phyloP scores from a whole-genome alignment of 2,888 invertebrate species.

The Lithosia quadra region DNA sequence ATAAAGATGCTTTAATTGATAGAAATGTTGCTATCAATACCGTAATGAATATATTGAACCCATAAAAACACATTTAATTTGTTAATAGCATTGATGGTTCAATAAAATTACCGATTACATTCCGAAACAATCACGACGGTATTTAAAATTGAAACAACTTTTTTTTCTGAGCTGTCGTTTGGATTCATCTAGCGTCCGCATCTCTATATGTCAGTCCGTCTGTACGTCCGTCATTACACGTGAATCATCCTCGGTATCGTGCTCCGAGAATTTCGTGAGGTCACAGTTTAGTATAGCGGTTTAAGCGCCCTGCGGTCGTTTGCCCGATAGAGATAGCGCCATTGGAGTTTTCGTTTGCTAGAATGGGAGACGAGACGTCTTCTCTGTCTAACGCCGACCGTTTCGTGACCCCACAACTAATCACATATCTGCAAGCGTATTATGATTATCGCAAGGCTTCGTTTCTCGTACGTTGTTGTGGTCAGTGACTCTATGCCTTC shows the following conservation, averaged over 20 bases:
- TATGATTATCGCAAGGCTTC: constrained; percentile 84
- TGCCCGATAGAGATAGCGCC: constrained; percentile 65
- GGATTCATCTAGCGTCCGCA: constrained; percentile 78
- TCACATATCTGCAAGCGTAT: constrained; percentile 86
- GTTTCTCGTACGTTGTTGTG: constrained; percentile 80
- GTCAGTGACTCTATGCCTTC: constrained; percentile 79
- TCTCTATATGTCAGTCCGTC: constrained; percentile 73
- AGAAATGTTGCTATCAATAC: constrained; percentile 52
- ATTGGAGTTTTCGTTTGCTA: constrained; percentile 55
- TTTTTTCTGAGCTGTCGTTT: constrained; percentile 63
- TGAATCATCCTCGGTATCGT: constrained; percentile 82
- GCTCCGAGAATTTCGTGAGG: constrained; percentile 85
- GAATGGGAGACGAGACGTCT: constrained; percentile 62
- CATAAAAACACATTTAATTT: constrained; percentile 67
- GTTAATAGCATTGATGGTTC: constrained; percentile 67
- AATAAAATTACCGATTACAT: constrained; percentile 70
- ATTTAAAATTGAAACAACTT: constrained; percentile 58
- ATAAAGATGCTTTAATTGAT: constrained; percentile 62
- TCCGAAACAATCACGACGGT: constrained; percentile 57
- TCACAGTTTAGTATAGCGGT: constrained; percentile 87
- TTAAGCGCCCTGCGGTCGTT: constrained; percentile 84
- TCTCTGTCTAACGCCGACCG: constrained; percentile 84
- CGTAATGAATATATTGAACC: constrained; percentile 48
- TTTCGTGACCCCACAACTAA: constrained; percentile 85
- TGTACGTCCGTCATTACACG: constrained; percentile 79